A percentile compares a stretch with the other conserved stretches of the same genome.
Evolutionary conservation across 2,888 invertebrate species (phyloP).

Genomic region (Chymomyza fuscimana): DNA sequence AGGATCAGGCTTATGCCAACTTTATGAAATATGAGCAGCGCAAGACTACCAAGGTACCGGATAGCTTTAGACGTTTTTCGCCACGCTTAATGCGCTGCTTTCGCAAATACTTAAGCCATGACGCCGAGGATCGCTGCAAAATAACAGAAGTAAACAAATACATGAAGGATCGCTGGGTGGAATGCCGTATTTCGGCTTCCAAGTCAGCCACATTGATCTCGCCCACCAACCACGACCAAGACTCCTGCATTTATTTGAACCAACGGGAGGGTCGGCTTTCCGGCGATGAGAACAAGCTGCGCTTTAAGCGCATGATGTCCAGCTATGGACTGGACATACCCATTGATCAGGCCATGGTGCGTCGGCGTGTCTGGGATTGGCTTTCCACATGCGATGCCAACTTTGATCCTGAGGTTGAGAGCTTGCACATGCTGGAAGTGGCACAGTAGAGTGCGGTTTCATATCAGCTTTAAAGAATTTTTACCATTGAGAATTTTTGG

Average conservation of each 20-base stretch:
- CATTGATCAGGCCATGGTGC: slow-evolving; percentile 83
- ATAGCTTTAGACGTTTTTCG: slow-evolving; percentile 83
- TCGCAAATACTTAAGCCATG: slow-evolving; percentile 85
- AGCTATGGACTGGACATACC: slow-evolving; percentile 84
- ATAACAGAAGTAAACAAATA: slow-evolving; percentile 83
- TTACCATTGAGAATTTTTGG: slow-evolving; percentile 44
- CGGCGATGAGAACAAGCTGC: slow-evolving; percentile 81
- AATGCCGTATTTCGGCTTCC: slow-evolving; percentile 81
- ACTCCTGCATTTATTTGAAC: slow-evolving; percentile 81
- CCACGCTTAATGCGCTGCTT: slow-evolving; percentile 86
- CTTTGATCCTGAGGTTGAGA: slow-evolving; percentile 77
- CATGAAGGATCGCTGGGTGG: slow-evolving; percentile 83
- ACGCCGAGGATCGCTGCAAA: slow-evolving; percentile 84
- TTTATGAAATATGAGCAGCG: slow-evolving; percentile 85
- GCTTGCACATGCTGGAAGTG: slow-evolving; percentile 70
- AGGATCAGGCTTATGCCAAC: slow-evolving; percentile 85
- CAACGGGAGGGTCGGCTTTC: slow-evolving; percentile 81
- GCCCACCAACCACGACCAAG: slow-evolving; percentile 78
- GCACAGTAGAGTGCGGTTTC: slow-evolving; percentile 45
- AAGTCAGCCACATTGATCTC: slow-evolving; percentile 80
- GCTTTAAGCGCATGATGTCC: slow-evolving; percentile 81
- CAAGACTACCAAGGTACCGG: slow-evolving; percentile 83
- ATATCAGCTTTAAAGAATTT: neutral
- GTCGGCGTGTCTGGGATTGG: slow-evolving; percentile 85
- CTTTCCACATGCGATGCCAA: slow-evolving; percentile 82